Evolutionary conservation across 2,113 vertebrate species (phyloP), one percentile per base, ranked within the genome.

Genomic region (Pteronura brasiliensis): DNA sequence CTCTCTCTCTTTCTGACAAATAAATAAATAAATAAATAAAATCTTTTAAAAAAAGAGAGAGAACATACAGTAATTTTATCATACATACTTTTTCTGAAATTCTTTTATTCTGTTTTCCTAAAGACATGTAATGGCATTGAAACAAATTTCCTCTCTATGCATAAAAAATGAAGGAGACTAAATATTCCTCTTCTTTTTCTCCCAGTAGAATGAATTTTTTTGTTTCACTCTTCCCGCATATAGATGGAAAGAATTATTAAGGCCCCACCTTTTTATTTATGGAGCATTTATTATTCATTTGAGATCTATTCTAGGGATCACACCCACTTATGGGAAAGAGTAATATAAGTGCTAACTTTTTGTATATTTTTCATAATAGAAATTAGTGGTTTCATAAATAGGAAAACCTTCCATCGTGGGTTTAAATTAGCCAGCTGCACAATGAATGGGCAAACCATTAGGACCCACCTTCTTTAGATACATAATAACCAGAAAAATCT

Each of bases 331-430:
- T 77, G 52, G 81, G 44, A 84, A 96, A 76, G 74, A 55, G 20
- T 77, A 44, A 52, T 90, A 29, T 17, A 18, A 84, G 74, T 59
- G 34, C 63, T 83, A 49, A 63, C 10, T 81, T 77, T 69, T 13
- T 96, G 23, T 88, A 31, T 83, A 55, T 94, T 92, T 89, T 44
- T 96, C 61, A 36, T 86, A 44, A 63, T 74, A 88, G 93, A 96
- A 94, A 86, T 93, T 27, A 42, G 49, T 96, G 76, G 76, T 84
- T 96, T 94, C 80, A 55, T 94, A 88, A 90, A 61, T 72, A 65
- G 10, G 61, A 55, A 71, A 65, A 72, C 44, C 59, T 96, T 86
- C 87, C 49, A 81, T 84, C 55, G 1, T 12, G 57, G 42, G 12
- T 83, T 93, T 86, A 63, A 86, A 79, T 94, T 84, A 94, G 93